Conservation (phyloP, 2,797 vertebrate species). For the Gallinago stenura region DNA sequence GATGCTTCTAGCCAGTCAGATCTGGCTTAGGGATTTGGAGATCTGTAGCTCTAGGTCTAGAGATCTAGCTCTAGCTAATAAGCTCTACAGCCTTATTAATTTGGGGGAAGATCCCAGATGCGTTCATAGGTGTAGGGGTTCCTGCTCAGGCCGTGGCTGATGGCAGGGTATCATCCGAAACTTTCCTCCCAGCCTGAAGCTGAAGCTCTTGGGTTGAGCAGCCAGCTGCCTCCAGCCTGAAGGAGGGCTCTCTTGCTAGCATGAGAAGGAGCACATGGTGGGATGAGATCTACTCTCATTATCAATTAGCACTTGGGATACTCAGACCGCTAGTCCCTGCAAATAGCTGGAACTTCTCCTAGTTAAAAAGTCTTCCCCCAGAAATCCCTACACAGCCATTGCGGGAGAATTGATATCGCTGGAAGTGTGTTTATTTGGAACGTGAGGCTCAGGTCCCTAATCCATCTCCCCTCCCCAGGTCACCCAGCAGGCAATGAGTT, state of each 20-base stretch:
- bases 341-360: not conserved
- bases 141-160: not conserved
- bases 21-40: not conserved
- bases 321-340: not conserved
- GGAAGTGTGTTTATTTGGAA: not conserved
- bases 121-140: not conserved
- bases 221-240: constrained; percentile 7
- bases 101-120: not conserved
- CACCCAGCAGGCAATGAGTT: not conserved
- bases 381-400: not conserved
- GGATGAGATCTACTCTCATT: not conserved
- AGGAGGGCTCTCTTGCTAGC: not conserved
- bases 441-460: not conserved
- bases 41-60: not conserved
- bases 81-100: not conserved
- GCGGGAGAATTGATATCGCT: not conserved
- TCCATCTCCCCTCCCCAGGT: not conserved
- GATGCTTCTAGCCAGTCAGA: not conserved
- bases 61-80: too few relatives aligned
- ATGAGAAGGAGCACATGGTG: not conserved
- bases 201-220: not conserved
- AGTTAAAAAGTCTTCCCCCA: not conserved
- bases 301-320: not conserved
- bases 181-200: not conserved
- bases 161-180: not conserved